phyloP scores from a whole-genome alignment of 2,888 invertebrate genomes.

The Noctuana brunneofusca region DNA sequence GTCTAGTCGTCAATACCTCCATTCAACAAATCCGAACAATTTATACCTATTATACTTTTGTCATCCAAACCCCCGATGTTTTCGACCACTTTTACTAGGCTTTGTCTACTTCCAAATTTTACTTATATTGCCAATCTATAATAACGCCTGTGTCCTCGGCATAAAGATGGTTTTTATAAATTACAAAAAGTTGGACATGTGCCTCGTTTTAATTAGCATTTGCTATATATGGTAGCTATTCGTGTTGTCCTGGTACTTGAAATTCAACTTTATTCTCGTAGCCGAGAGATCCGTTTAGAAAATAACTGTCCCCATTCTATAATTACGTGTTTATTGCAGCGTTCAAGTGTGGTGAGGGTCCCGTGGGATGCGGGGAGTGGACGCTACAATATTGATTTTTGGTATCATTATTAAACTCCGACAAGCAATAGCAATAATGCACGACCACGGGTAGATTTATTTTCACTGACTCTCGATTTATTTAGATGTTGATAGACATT shows the following conservation, averaged over 20 bases:
- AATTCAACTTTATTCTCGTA: slow-evolving; percentile 44
- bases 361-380: slow-evolving; percentile 36
- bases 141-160: slow-evolving; percentile 2
- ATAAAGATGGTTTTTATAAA: slow-evolving; percentile 16
- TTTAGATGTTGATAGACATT: too few relatives aligned
- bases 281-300: not conserved
- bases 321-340: slow-evolving; percentile 49
- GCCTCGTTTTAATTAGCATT: slow-evolving; percentile 46
- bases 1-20: slow-evolving; percentile 21
- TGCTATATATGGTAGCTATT: slow-evolving; percentile 41
- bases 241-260: slow-evolving; percentile 48
- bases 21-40: slow-evolving; percentile 43
- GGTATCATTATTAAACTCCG: slow-evolving; percentile 31
- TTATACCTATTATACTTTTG: slow-evolving; percentile 51
- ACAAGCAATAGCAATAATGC: slow-evolving; percentile 33
- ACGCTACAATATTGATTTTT: slow-evolving; percentile 46
- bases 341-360: slow-evolving; percentile 45
- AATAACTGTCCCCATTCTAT: slow-evolving; percentile 26
- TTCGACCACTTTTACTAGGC: slow-evolving; percentile 54
- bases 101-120: slow-evolving; percentile 41
- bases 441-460: slow-evolving; percentile 9
- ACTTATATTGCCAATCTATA: slow-evolving; percentile 16
- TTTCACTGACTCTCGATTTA: too few relatives aligned
- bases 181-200: slow-evolving; percentile 38
- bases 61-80: slow-evolving; percentile 49